Evolutionary conservation across 35 echinoderm and acorn worm genomes (phyloP).

Genomic region (Diadema setosum): DNA sequence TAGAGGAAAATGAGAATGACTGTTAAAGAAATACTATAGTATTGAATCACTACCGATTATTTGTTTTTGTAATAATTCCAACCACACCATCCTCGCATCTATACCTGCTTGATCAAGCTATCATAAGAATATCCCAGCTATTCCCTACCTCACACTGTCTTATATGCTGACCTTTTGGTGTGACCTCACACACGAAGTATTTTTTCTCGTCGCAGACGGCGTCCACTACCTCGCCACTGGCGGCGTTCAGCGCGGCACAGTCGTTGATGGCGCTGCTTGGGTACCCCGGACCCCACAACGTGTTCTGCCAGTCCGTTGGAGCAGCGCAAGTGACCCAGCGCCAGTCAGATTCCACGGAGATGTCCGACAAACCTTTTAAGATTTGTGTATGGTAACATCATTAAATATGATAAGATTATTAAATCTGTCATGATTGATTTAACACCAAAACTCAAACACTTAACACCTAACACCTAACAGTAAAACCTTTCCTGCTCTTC

Average conservation of each 20-base stretch:
- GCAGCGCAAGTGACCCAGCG: neutral
- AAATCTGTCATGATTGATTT: no score
- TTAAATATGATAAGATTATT: no score
- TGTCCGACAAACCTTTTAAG: constrained; percentile 2
- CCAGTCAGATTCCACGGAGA: constrained; percentile 18
- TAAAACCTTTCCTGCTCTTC: no score
- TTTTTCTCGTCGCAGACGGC: neutral
- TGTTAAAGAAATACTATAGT: neutral
- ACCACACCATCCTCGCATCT: no score
- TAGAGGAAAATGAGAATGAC: neutral
- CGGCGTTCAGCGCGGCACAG: neutral
- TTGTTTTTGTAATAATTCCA: no score
- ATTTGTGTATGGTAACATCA: no score
- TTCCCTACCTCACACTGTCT: no score
- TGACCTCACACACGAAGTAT: neutral
- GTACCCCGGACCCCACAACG: neutral
- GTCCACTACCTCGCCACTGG: neutral
- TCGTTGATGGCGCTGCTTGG: neutral
- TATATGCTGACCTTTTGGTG: constrained; percentile 17
- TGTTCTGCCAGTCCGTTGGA: neutral
- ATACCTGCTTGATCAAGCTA: no score
- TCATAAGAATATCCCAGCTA: no score
- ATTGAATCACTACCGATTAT: no score
- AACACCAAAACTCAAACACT: no score
- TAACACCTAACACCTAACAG: no score